These are phyloP conservation scores for Dicentrarchus labrax DNA, from an alignment of 2,113 vertebrate species.

Conservation along the genomic window DNA sequence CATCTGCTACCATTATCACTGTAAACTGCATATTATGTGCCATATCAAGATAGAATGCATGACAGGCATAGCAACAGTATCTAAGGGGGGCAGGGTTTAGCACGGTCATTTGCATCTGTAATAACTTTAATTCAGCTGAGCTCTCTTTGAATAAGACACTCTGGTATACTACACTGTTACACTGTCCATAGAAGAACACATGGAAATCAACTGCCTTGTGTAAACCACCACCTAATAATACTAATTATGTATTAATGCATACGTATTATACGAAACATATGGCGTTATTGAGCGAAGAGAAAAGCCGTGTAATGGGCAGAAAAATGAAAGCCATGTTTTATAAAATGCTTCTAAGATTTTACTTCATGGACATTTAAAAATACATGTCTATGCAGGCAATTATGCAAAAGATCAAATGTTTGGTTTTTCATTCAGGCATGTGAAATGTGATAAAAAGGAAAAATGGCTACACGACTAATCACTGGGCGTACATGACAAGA, in stretches of 20 bases:
- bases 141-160: background rate
- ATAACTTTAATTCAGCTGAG: background rate
- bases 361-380: slow-evolving; percentile 9
- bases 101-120: background rate
- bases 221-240: slow-evolving; percentile 14
- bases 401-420: slow-evolving; percentile 56
- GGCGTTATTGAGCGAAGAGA: background rate
- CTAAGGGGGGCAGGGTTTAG: background rate
- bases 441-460: slow-evolving; percentile 45
- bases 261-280: background rate
- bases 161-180: background rate
- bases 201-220: background rate
- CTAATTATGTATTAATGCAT: slow-evolving; percentile 7
- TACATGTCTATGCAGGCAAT: slow-evolving; percentile 16
- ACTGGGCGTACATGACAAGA: slow-evolving; percentile 35
- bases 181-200: background rate
- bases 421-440: slow-evolving; percentile 42
- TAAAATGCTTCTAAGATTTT: slow-evolving; percentile 11
- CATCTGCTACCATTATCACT: background rate
- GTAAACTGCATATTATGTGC: background rate
- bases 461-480: slow-evolving; percentile 49
- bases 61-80: background rate
- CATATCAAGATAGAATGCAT: background rate
- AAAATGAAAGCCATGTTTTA: slow-evolving; percentile 10
- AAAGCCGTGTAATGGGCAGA: background rate